Conservation (phyloP, 2,797 vertebrate species). For the Meriones psammophilus region DNA sequence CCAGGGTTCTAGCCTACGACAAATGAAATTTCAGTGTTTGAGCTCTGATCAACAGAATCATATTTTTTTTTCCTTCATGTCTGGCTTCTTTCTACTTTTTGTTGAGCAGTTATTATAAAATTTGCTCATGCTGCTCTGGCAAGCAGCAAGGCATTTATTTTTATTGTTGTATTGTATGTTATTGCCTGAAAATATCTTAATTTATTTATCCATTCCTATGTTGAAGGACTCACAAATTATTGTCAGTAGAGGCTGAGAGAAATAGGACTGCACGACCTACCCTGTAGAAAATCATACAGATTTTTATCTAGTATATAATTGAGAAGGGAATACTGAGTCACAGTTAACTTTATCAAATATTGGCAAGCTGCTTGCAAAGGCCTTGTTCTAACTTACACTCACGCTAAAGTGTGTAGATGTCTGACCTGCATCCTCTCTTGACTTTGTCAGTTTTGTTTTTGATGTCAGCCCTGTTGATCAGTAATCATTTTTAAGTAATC, state of each 20-base stretch:
- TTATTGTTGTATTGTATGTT: neutral
- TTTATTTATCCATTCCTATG: neutral
- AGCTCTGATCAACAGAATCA: neutral
- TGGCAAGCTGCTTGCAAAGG: neutral
- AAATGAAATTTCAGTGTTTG: constrained; percentile 28
- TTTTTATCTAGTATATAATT: neutral
- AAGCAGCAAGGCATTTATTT: neutral
- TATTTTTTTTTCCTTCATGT: neutral
- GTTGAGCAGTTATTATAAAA: neutral
- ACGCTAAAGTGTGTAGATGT: neutral
- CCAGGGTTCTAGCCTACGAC: neutral
- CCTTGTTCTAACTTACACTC: neutral
- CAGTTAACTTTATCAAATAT: neutral
- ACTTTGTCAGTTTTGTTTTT: neutral
- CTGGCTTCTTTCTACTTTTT: neutral
- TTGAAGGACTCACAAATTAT: neutral
- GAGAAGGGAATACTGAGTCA: neutral
- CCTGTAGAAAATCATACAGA: neutral
- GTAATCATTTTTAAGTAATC: no score
- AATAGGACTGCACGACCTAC: neutral
- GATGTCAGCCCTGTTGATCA: neutral
- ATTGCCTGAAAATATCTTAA: constrained; percentile 18
- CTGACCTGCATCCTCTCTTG: neutral
- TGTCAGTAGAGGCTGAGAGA: neutral
- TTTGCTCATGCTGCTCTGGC: neutral